These are phyloP conservation scores for Perccottus glenii DNA, from an alignment of 2,113 vertebrate genomes.

Conservation along the genomic window DNA sequence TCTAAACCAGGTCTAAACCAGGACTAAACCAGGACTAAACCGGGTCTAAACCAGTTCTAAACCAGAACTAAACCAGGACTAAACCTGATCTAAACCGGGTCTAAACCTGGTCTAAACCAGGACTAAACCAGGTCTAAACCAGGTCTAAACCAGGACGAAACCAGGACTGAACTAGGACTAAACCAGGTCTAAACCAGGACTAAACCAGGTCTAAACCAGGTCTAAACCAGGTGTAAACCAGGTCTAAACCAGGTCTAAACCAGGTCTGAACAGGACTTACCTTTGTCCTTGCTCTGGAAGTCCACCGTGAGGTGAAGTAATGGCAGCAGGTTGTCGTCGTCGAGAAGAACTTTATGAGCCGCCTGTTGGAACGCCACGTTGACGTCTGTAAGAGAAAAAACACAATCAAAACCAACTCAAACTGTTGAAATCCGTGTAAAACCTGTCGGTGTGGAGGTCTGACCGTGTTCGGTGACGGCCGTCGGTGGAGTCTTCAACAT, in stretches of 20 bases:
- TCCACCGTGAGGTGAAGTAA: constrained; percentile 94
- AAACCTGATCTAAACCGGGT: neutral
- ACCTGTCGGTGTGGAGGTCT: neutral
- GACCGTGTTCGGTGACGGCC: constrained; percentile 95
- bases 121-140: neutral
- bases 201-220: neutral
- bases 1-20: too few species aligned
- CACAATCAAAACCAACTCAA: neutral
- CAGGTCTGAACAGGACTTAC: neutral
- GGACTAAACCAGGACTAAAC: too few species aligned
- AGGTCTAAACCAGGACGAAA: neutral
- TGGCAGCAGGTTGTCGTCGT: constrained; percentile 96
- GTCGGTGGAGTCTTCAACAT: constrained; percentile 97
- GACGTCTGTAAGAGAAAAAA: constrained; percentile 81
- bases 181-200: neutral
- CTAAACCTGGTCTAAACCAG: neutral
- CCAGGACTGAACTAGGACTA: neutral
- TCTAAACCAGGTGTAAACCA: neutral
- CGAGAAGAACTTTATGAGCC: constrained; percentile 93
- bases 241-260: neutral
- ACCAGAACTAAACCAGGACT: too few species aligned
- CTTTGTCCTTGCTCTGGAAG: constrained; percentile 95
- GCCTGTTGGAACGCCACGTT: constrained; percentile 98
- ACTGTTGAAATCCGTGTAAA: too few species aligned
- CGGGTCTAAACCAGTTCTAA: too few species aligned